A percentile compares a stretch with the other conserved stretches of the same genome.
These are phyloP conservation scores for Branchellion lobata DNA, from an alignment of 2,888 invertebrate genomes.

Conservation along the genomic window DNA sequence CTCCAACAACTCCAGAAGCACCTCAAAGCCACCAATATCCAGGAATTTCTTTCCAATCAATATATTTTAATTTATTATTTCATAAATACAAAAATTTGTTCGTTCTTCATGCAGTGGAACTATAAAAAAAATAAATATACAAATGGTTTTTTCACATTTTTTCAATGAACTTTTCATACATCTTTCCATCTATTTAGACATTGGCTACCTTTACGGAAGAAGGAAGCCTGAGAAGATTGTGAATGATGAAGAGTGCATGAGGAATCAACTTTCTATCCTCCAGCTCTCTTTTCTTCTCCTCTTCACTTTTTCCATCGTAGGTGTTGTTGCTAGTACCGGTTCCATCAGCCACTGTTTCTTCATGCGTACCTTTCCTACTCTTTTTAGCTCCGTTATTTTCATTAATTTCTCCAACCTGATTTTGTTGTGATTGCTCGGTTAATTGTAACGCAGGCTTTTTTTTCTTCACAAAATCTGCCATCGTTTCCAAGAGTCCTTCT, in stretches of 20 bases:
- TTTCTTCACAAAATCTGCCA: background rate
- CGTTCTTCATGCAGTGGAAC: no score
- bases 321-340: no score
- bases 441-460: background rate
- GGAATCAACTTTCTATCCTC: background rate
- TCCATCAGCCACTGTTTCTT: background rate
- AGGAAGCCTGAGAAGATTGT: background rate
- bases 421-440: background rate
- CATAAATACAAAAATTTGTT: no score
- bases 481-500: background rate
- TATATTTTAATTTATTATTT: no score
- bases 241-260: background rate
- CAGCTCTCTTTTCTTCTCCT: no score
- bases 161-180: no score
- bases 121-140: no score
- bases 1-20: background rate
- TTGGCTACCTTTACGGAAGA: background rate
- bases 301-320: no score
- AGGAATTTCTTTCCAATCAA: background rate
- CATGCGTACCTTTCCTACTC: background rate
- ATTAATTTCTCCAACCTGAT: background rate
- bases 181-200: no score
- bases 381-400: background rate
- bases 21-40: background rate
- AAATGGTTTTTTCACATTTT: no score